These are phyloP conservation scores for Aphrophora alni DNA, from an alignment of 2,888 invertebrate genomes.

Conservation along the genomic window DNA sequence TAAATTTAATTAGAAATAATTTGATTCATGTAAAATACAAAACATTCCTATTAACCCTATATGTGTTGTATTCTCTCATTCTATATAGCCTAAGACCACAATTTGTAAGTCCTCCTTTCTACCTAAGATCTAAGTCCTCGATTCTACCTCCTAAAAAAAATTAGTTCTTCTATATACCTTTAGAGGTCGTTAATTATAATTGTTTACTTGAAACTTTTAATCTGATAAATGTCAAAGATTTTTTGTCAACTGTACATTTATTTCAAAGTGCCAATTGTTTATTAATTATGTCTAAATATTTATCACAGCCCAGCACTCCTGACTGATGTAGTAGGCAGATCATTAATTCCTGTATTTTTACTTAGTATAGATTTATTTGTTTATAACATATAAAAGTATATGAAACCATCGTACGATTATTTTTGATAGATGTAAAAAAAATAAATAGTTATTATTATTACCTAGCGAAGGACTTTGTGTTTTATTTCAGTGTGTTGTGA, in stretches of 20 bases:
- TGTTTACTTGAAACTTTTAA: neutral
- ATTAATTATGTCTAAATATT: too few species aligned
- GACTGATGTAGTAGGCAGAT: neutral
- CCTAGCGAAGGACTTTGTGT: neutral
- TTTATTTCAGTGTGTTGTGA: neutral
- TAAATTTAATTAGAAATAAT: neutral
- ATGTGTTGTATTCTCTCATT: neutral
- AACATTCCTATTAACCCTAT: neutral
- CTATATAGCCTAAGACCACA: too few species aligned
- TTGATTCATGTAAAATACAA: neutral
- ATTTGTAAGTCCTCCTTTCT: too few species aligned
- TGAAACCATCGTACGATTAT: conserved; percentile 6
- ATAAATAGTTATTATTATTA: conserved; percentile 15
- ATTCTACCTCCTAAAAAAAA: neutral
- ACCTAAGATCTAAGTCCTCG: neutral
- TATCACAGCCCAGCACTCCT: too few species aligned
- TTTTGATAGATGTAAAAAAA: conserved; percentile 28
- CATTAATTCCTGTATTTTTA: neutral
- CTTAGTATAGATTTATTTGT: neutral
- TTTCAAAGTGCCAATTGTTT: too few species aligned
- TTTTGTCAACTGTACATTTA: neutral
- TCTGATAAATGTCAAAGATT: neutral
- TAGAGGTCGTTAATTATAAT: neutral
- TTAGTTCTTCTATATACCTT: neutral
- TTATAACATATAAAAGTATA: neutral